phyloP scores from a whole-genome alignment of 2,888 invertebrate genomes.

The Cantharis nigra region DNA sequence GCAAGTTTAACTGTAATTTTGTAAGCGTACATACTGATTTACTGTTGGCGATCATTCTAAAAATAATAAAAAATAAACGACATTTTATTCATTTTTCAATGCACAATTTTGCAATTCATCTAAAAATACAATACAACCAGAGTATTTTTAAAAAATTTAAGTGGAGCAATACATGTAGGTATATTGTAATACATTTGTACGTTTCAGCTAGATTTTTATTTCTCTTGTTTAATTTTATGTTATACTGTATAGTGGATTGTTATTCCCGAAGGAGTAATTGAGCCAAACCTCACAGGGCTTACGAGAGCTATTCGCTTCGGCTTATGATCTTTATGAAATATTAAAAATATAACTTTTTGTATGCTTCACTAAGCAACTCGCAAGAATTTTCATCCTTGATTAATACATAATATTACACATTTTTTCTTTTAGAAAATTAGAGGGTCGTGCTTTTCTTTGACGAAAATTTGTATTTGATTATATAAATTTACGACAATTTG shows the following conservation, averaged over 20 bases:
- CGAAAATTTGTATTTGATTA: neutral
- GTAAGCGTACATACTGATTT: neutral
- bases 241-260: conserved; percentile 18
- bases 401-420: conserved; percentile 4
- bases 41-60: neutral
- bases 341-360: conserved; percentile 25
- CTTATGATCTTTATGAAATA: conserved; percentile 35
- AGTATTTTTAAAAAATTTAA: neutral
- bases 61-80: neutral
- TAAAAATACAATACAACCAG: neutral
- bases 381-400: conserved; percentile 5
- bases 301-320: conserved; percentile 27
- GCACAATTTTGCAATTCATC: neutral
- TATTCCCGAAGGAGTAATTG: conserved; percentile 24
- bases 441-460: neutral
- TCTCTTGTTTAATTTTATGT: conserved; percentile 21
- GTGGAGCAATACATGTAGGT: neutral
- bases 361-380: neutral
- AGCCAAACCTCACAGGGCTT: conserved; percentile 18
- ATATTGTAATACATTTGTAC: conserved; percentile 3
- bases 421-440: neutral
- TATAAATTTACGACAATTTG: neutral
- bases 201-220: conserved; percentile 13
- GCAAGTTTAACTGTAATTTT: neutral
- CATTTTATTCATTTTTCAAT: neutral